phyloP scores from a whole-genome alignment of 2,113 vertebrate genomes.

The Passer domesticus region DNA sequence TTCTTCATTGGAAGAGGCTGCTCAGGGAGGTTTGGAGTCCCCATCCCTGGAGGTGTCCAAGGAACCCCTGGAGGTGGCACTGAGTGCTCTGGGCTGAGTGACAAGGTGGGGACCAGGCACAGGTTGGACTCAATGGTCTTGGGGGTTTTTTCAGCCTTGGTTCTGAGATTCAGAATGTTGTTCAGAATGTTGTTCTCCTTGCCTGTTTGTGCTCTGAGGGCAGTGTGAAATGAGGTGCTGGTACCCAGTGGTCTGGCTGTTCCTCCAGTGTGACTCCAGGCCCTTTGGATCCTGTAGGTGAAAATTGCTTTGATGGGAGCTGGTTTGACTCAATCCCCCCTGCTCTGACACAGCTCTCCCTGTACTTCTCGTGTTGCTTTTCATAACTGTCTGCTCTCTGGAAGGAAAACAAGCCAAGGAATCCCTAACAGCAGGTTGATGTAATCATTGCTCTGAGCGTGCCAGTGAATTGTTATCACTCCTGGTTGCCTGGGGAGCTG shows the following conservation, averaged over 20 bases:
- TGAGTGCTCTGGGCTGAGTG: not conserved
- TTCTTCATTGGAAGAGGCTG: not conserved
- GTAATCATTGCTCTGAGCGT: not conserved
- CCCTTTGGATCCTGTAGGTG: not conserved
- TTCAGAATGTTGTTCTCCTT: not conserved
- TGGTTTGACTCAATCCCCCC: not conserved
- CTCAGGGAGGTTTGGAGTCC: not conserved
- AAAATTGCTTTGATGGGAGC: not conserved
- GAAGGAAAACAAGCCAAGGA: constrained; percentile 16
- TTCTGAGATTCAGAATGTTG: not conserved
- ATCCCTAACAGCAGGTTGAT: constrained; percentile 20
- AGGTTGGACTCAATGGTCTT: not conserved
- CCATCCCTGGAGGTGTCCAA: not conserved
- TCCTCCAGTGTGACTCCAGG: not conserved
- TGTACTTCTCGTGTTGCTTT: not conserved
- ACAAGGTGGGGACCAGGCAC: not conserved
- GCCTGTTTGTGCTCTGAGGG: not conserved
- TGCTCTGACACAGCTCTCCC: not conserved
- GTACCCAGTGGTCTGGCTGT: not conserved
- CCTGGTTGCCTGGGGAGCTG: constrained; percentile 14
- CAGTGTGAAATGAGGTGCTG: not conserved
- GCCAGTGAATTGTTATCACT: constrained; percentile 8
- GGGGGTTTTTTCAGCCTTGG: not conserved
- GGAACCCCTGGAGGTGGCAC: not conserved
- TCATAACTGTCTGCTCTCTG: constrained; percentile 6